A percentile compares a stretch with the other conserved stretches of the same genome.
phyloP scores from a whole-genome alignment of 2,113 vertebrate genomes.

The Candoia aspera region DNA sequence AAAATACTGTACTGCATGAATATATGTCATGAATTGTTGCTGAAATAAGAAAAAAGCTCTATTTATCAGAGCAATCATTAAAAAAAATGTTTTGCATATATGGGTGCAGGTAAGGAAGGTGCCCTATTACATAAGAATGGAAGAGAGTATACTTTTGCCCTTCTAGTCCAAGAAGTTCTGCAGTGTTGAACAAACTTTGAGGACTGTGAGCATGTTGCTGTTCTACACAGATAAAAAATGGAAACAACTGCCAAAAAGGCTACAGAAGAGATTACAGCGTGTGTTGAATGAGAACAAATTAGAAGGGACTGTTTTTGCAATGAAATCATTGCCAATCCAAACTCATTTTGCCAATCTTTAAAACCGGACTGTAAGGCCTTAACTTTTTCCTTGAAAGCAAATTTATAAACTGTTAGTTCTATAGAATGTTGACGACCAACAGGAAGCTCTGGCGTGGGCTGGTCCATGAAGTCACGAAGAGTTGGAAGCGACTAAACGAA shows the following conservation, averaged over 20 bases:
- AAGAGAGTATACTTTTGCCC: neutral
- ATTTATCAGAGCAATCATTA: neutral
- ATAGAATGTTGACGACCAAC: too few species aligned
- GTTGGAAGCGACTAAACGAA: too few species aligned
- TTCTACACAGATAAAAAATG: neutral
- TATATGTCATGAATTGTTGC: neutral
- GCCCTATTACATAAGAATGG: neutral
- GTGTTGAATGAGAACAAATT: neutral
- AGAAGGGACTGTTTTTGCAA: neutral
- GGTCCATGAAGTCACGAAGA: too few species aligned
- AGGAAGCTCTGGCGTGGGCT: too few species aligned
- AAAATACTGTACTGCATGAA: neutral
- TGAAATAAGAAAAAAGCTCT: neutral
- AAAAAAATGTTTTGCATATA: neutral
- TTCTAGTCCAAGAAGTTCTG: neutral
- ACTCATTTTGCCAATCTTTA: neutral
- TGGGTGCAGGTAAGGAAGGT: neutral
- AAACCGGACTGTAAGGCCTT: neutral
- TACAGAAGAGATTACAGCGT: neutral
- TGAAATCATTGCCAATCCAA: neutral
- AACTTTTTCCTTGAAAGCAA: neutral
- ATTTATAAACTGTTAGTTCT: neutral
- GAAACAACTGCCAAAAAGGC: neutral
- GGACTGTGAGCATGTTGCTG: neutral
- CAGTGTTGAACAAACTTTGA: neutral